phyloP scores from a whole-genome alignment of 2,113 vertebrate genomes.

The Shinisaurus crocodilurus region DNA sequence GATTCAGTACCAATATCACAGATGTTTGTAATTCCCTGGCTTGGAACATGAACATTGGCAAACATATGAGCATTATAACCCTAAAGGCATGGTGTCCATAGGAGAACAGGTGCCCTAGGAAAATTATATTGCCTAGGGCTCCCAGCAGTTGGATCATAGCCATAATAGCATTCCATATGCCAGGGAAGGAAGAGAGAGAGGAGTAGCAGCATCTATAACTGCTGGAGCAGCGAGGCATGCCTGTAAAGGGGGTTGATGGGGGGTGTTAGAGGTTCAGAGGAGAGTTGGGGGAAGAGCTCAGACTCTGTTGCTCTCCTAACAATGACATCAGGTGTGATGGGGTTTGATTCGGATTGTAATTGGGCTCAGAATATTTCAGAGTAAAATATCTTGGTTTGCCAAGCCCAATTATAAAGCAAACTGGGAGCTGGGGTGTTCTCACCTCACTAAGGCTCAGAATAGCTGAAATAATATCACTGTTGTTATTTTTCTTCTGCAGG shows the following conservation, averaged over 20 bases:
- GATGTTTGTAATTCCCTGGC: not conserved
- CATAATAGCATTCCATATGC: not conserved
- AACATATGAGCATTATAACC: not conserved
- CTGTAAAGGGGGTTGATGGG: not conserved
- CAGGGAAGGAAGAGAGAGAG: not conserved
- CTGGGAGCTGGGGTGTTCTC: fast-evolving
- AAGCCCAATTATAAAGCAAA: not conserved
- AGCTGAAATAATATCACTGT: not conserved
- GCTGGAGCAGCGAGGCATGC: not conserved
- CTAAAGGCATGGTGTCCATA: not conserved
- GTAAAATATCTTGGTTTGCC: not conserved
- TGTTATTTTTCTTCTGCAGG: not conserved
- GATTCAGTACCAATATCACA: not conserved
- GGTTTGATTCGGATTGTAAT: not conserved
- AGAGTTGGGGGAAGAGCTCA: not conserved
- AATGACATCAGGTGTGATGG: not conserved
- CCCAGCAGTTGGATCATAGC: not conserved
- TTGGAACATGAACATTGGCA: not conserved
- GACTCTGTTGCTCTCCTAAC: not conserved
- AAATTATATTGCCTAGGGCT: not conserved
- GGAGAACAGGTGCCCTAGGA: not conserved
- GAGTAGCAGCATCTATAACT: not conserved
- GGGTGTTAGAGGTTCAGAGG: not conserved
- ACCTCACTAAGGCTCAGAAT: not conserved
- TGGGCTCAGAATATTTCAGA: not conserved